Percentiles rank a stretch among this genome's conserved stretches.
Evolutionary conservation across 2,797 vertebrate species (phyloP).

Genomic region (Anas bernieri): DNA sequence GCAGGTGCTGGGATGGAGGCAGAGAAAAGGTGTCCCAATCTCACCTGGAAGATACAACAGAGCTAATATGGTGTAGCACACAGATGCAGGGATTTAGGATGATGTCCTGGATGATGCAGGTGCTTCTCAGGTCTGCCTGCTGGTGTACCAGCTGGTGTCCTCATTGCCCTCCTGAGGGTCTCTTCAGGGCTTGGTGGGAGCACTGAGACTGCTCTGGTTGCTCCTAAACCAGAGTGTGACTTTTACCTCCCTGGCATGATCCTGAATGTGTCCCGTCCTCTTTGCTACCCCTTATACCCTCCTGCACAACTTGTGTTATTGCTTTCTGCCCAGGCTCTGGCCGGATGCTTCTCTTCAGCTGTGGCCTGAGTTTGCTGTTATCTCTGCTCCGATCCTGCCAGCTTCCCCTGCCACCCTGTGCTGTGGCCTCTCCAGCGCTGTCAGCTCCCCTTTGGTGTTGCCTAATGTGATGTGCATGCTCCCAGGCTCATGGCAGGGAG

Average conservation of each 20-base stretch:
- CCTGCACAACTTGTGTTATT: accelerated
- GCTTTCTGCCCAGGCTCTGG: background rate
- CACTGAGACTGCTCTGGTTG: background rate
- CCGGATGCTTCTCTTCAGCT: accelerated
- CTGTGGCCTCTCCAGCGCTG: background rate
- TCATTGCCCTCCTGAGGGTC: background rate
- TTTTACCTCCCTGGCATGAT: background rate
- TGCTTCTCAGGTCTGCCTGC: background rate
- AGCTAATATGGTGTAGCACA: background rate
- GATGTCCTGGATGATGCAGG: background rate
- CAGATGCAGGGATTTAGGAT: background rate
- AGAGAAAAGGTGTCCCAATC: background rate
- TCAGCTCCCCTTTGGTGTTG: background rate
- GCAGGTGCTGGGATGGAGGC: background rate
- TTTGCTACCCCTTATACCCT: background rate
- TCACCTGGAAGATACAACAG: background rate
- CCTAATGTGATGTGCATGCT: background rate
- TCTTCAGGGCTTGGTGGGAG: background rate
- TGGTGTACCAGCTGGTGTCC: background rate
- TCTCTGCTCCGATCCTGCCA: accelerated
- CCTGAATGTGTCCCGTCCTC: background rate
- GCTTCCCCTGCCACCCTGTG: background rate
- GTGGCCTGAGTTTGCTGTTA: background rate
- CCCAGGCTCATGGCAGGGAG: background rate
- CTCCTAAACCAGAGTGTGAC: background rate